These are phyloP conservation scores for Polypedilum vanderplanki DNA, from an alignment of 1,140 invertebrate species.

Conservation along the genomic window DNA sequence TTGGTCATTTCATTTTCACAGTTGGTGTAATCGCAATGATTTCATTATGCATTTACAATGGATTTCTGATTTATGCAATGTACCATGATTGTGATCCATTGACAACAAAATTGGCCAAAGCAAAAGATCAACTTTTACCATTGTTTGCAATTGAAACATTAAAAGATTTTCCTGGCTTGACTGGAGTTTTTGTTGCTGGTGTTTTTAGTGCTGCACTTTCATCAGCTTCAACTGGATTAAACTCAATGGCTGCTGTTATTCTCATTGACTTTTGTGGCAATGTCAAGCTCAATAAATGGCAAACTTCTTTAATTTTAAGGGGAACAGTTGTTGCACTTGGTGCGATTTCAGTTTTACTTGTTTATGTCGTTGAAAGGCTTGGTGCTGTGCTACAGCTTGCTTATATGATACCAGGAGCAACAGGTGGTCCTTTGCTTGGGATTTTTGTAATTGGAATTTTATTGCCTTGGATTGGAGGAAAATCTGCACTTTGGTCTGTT, in stretches of 20 bases:
- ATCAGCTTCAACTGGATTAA: slow-evolving; percentile 81
- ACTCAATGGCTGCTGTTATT: slow-evolving; percentile 85
- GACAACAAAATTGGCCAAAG: slow-evolving; percentile 43
- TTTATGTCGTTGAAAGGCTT: slow-evolving; percentile 57
- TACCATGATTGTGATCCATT: slow-evolving; percentile 72
- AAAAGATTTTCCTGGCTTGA: slow-evolving; percentile 53
- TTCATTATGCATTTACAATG: slow-evolving; percentile 61
- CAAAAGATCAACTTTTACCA: not conserved
- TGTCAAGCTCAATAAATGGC: slow-evolving; percentile 53
- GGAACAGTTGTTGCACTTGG: slow-evolving; percentile 61
- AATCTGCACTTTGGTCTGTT: slow-evolving; percentile 50
- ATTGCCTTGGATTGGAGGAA: slow-evolving; percentile 64
- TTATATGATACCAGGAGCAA: slow-evolving; percentile 60
- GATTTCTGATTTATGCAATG: slow-evolving; percentile 68
- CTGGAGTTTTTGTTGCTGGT: slow-evolving; percentile 68
- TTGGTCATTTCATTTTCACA: slow-evolving; percentile 41
- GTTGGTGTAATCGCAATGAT: slow-evolving; percentile 54
- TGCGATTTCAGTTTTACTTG: slow-evolving; percentile 52
- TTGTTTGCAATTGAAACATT: not conserved
- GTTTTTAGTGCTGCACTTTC: slow-evolving; percentile 73
- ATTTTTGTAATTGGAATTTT: slow-evolving; percentile 75
- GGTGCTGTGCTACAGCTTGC: slow-evolving; percentile 55
- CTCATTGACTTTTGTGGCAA: slow-evolving; percentile 70
- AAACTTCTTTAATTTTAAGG: slow-evolving; percentile 60
- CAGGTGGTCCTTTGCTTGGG: slow-evolving; percentile 67